Base-by-base conservation (phyloP, 1,140 invertebrate species). In the Cotesia chilonis region DNA sequence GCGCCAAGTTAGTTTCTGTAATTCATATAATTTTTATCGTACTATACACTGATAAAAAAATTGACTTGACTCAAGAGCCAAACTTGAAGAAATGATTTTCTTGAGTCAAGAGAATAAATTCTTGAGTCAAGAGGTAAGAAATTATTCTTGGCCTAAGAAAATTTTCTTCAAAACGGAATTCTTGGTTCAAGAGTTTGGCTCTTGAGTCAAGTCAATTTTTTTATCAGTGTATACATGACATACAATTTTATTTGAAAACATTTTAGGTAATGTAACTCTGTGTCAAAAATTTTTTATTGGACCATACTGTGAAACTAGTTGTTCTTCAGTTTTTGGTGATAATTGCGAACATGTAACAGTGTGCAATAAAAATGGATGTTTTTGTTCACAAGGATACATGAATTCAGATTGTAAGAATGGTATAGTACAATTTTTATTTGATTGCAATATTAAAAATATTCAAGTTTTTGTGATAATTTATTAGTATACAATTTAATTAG, bases 321-420 rank as follows among this genome's bases (percentile, higher is more conserved):
- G 77, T 35, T 0, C 1, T 2, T 0, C 7, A 12, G 2, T 72
- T 17, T 20, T 70, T 17, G 0, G 60, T 0, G 2, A 0, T 4
- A 3, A 74, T 5, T 79, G 78, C 36, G 28, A 2, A 7, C 17
- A 4, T 6, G 55, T 4, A 4, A n/a, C n/a, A 37, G 68, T 76
- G 12, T 79, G 78, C 60, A 35, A 72, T 0, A 7, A 51, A 51
- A 41, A 47, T 4, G 72, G 76, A 3, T 79, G 77, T 36, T 74
- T 57, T 0, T 79, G 77, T 74, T 28, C 63, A 54, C 5, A 20
- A 0, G 77, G 78, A 7, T 77, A 65, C 10, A 7, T 7, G 0
- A 74, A 63, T 10, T 3, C 4, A 0, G 0, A 36, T 3, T 79
- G 78, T 51, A 3, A 5, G 0, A 7, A 0, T 14, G 1, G 78